These are phyloP conservation scores for Hirtodrosophila alboralis DNA, from an alignment of 2,888 invertebrate species.

Conservation along the genomic window DNA sequence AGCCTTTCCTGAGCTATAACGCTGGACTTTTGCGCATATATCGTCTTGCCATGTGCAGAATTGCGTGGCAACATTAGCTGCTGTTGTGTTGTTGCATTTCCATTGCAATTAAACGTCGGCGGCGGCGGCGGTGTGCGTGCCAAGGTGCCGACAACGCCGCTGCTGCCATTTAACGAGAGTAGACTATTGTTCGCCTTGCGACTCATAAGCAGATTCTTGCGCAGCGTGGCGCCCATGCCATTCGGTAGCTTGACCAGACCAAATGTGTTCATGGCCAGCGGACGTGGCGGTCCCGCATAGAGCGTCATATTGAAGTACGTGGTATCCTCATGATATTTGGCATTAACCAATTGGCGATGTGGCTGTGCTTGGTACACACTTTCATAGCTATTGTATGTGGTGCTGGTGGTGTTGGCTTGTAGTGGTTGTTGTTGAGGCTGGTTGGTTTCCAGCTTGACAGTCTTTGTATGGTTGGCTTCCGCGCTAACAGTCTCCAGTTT, in stretches of 20 bases:
- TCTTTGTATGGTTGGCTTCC: slow-evolving; percentile 65
- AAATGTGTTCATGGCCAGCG: slow-evolving; percentile 78
- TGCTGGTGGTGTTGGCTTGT: slow-evolving; percentile 30
- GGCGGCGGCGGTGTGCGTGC: slow-evolving; percentile 61
- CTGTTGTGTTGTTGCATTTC: slow-evolving; percentile 21
- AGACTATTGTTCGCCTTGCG: slow-evolving; percentile 81
- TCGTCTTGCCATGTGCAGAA: slow-evolving; percentile 62
- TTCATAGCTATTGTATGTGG: slow-evolving; percentile 36
- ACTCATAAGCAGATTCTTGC: slow-evolving; percentile 79
- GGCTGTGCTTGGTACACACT: slow-evolving; percentile 30
- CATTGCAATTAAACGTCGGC: slow-evolving; percentile 46
- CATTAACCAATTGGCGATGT: slow-evolving; percentile 56
- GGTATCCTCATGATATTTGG: slow-evolving; percentile 76
- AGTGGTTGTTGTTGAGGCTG: slow-evolving; percentile 32
- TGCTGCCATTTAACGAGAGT: slow-evolving; percentile 69
- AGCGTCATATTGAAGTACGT: slow-evolving; percentile 74
- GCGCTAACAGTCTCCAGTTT: slow-evolving; percentile 75
- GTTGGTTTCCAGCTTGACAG: slow-evolving; percentile 71
- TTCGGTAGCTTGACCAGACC: slow-evolving; percentile 79
- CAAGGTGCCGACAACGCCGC: slow-evolving; percentile 74
- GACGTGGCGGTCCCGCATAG: slow-evolving; percentile 75
- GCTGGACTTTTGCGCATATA: slow-evolving; percentile 68
- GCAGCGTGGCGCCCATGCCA: slow-evolving; percentile 72
- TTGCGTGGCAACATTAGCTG: slow-evolving; percentile 39
- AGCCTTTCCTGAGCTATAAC: slow-evolving; percentile 67